These are phyloP conservation scores for Elephantulus edwardii DNA, from an alignment of 2,113 vertebrate genomes.

Conservation along the genomic window DNA sequence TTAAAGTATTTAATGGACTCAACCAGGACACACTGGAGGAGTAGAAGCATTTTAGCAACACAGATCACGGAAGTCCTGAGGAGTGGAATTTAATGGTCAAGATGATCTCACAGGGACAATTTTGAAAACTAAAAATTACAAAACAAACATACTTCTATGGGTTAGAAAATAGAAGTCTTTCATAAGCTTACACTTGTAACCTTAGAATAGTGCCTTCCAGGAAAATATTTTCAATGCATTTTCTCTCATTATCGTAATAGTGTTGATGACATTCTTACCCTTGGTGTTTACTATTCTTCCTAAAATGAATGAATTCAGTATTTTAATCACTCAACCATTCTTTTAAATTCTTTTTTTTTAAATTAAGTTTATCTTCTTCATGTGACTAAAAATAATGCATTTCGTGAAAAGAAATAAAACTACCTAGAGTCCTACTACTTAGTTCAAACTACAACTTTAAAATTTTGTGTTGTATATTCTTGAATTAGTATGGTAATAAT, in stretches of 20 bases:
- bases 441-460: neutral
- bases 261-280: neutral
- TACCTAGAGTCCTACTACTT: neutral
- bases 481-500: neutral
- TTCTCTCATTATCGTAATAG: neutral
- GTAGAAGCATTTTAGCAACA: neutral
- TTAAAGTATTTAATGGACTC: slow-evolving; percentile 51
- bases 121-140: slow-evolving; percentile 49
- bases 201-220: neutral
- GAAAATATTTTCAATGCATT: neutral
- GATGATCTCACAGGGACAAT: neutral
- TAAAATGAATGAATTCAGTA: neutral
- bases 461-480: slow-evolving; percentile 19
- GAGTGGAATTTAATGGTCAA: slow-evolving; percentile 26
- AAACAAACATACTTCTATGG: slow-evolving; percentile 2
- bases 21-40: neutral
- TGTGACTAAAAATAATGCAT: neutral
- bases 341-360: neutral
- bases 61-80: neutral
- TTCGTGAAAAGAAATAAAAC: neutral
- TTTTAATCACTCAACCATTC: neutral
- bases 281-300: neutral
- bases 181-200: no score
- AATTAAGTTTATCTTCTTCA: neutral
- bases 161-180: neutral